Percentiles rank a stretch among this genome's conserved stretches.
phyloP scores from a whole-genome alignment of 2,888 invertebrate genomes.

The Selenia dentaria region DNA sequence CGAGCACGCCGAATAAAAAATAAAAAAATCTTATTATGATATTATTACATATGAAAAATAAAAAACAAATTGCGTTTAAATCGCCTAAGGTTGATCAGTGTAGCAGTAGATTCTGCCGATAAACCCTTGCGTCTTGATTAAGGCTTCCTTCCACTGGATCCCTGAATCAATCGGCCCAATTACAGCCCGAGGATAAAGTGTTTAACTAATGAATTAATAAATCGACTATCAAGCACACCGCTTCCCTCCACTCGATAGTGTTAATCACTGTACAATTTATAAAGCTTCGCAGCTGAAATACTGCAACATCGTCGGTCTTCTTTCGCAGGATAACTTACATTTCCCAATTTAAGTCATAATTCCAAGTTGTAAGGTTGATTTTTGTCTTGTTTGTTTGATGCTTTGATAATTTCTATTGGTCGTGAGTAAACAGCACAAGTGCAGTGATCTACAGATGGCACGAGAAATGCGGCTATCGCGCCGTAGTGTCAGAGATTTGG shows the following conservation, averaged over 20 bases:
- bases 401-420: conserved; percentile 63
- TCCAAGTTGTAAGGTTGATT: conserved; percentile 31
- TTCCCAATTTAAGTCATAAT: conserved; percentile 34
- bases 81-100: too few species aligned
- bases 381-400: too few species aligned
- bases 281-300: conserved; percentile 59
- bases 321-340: conserved; percentile 8
- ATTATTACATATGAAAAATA: too few species aligned
- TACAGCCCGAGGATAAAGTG: conserved; percentile 59
- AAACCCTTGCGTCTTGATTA: conserved; percentile 19
- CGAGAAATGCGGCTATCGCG: conserved; percentile 32
- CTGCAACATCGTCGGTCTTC: conserved; percentile 36
- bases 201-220: conserved; percentile 75
- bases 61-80: too few species aligned
- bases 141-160: conserved; percentile 35
- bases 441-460: conserved; percentile 71
- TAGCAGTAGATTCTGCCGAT: conserved; percentile 19
- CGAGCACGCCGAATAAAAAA: too few species aligned
- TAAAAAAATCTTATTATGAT: too few species aligned
- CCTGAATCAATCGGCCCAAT: conserved; percentile 65
- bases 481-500: conserved; percentile 21
- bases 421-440: conserved; percentile 68
- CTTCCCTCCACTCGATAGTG: conserved; percentile 65
- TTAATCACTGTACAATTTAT: conserved; percentile 73
- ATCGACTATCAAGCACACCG: conserved; percentile 56